These are phyloP conservation scores for Copidosoma floridanum DNA, from an alignment of 1,140 invertebrate species.

Conservation along the genomic window DNA sequence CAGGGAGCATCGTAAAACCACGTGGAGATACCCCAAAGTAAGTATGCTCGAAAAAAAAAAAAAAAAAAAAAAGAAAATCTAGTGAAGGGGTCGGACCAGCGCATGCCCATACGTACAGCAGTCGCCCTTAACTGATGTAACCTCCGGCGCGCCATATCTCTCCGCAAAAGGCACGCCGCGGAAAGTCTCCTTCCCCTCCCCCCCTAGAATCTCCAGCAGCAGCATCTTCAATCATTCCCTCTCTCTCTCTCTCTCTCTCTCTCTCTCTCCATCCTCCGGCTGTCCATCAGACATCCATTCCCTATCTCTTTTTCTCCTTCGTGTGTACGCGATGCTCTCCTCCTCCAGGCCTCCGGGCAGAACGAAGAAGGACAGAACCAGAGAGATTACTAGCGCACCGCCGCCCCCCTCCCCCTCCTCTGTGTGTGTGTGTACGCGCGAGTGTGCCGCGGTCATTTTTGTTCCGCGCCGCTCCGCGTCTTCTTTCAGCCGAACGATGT, in stretches of 20 bases:
- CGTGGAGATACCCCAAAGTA: too few relatives aligned
- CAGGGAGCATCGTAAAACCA: too few relatives aligned
- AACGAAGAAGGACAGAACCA: too few relatives aligned
- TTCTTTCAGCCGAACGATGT: not conserved
- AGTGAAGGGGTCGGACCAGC: not conserved
- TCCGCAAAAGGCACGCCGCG: too few relatives aligned
- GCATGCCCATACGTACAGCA: too few relatives aligned
- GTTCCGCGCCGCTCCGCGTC: not conserved
- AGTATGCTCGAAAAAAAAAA: too few relatives aligned
- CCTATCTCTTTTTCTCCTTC: slow-evolving; percentile 3
- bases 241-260: not conserved
- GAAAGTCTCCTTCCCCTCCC: not conserved
- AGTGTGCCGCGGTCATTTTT: not conserved
- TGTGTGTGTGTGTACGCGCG: not conserved
- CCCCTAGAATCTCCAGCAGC: too few relatives aligned
- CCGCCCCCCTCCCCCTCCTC: too few relatives aligned
- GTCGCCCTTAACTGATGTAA: slow-evolving; percentile 4
- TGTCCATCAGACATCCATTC: slow-evolving; percentile 9
- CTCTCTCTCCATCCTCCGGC: not conserved
- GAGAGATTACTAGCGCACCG: too few relatives aligned
- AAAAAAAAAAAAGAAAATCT: not conserved
- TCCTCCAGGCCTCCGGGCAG: too few relatives aligned
- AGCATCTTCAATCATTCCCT: slow-evolving; percentile 5
- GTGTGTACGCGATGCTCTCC: not conserved
- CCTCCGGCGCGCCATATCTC: not conserved